Conservation (phyloP, 2,113 vertebrate genomes). For the Myrmecophaga tridactyla region DNA sequence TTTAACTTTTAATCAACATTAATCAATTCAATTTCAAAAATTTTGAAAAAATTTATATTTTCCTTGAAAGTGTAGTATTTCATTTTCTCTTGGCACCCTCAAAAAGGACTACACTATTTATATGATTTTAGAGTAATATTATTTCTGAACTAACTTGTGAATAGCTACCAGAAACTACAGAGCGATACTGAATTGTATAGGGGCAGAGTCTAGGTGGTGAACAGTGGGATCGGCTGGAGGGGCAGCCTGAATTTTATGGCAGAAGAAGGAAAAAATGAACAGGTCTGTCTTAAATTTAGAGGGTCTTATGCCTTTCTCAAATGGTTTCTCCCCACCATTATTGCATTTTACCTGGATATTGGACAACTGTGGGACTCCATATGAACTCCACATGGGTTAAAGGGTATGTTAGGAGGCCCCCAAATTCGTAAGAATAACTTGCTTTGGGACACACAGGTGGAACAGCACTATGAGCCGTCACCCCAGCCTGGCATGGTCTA, state of each 20-base stretch:
- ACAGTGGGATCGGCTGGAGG: neutral
- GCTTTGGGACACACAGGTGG: fast-evolving
- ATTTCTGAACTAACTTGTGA: neutral
- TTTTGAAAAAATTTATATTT: neutral
- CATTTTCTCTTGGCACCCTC: neutral
- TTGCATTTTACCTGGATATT: neutral
- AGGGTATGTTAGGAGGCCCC: neutral
- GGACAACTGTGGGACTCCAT: neutral
- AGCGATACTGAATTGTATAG: neutral
- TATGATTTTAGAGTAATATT: neutral
- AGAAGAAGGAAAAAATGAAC: neutral
- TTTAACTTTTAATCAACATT: neutral
- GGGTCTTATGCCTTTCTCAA: neutral
- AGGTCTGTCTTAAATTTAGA: neutral
- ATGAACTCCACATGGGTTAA: neutral
- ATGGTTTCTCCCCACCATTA: neutral
- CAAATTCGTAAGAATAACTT: neutral
- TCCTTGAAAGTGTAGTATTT: neutral
- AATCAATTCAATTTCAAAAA: neutral
- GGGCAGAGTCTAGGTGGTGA: neutral
- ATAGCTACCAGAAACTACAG: neutral
- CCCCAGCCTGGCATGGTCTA: fast-evolving
- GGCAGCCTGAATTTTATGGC: neutral
- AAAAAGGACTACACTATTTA: neutral
- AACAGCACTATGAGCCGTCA: too few species aligned